A percentile compares a stretch with the other conserved stretches of the same genome.
Evolutionary conservation across 2,113 vertebrate species (phyloP).

Genomic region (Syngnathoides biaculeatus): DNA sequence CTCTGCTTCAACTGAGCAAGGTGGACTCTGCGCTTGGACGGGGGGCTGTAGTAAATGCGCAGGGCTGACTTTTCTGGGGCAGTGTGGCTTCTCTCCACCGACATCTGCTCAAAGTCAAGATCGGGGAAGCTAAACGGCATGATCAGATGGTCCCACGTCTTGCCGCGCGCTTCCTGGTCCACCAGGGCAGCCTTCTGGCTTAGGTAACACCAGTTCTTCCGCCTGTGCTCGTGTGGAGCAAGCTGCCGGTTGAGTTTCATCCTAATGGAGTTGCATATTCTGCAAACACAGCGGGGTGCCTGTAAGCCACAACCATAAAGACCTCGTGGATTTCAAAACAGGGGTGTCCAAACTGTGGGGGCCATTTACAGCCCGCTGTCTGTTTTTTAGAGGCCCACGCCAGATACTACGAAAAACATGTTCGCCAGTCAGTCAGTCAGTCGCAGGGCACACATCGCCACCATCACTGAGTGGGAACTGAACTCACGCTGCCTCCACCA

Average conservation of each 20-base stretch:
- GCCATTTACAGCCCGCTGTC: neutral
- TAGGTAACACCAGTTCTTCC: conserved; percentile 76
- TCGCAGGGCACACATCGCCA: no score
- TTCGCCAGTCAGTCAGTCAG: no score
- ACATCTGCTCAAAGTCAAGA: conserved; percentile 73
- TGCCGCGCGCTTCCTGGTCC: conserved; percentile 65
- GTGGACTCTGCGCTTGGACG: conserved; percentile 77
- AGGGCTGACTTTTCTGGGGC: conserved; percentile 86
- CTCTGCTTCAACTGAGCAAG: conserved; percentile 65
- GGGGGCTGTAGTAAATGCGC: conserved; percentile 94
- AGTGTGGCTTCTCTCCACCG: conserved; percentile 85
- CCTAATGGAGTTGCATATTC: conserved; percentile 36
- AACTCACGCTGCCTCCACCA: no score
- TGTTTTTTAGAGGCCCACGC: neutral
- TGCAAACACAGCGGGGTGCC: conserved; percentile 15
- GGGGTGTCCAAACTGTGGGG: neutral
- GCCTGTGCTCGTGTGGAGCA: conserved; percentile 72
- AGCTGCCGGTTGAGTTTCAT: conserved; percentile 75
- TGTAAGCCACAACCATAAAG: conserved; percentile 1
- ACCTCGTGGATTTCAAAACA: neutral
- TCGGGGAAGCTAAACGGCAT: conserved; percentile 71
- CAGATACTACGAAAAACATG: neutral
- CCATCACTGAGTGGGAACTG: no score
- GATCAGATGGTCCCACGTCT: conserved; percentile 81
- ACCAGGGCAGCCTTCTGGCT: conserved; percentile 72